Base-by-base conservation (phyloP, 2,797 vertebrate species). In the Pyrrhura leucotis region DNA sequence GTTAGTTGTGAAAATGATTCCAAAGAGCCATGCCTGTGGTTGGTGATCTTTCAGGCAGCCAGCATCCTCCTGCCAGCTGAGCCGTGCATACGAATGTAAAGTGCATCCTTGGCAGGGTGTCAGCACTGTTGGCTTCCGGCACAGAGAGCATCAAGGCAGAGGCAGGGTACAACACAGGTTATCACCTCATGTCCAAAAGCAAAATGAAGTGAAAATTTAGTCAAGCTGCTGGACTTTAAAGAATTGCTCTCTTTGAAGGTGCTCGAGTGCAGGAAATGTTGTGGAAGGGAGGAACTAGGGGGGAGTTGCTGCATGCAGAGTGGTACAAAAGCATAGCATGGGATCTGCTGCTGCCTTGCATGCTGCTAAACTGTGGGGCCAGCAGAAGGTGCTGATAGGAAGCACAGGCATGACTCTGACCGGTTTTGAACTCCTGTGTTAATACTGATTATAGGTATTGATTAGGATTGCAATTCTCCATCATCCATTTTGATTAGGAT, bases 1-100 rank as follows among this genome's bases (percentile, higher is more conserved):
- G 76, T 66, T 54, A 72, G 58, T 73, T 83, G 59, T 91, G 50
- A 84, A 93, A 85, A 76, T 50, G 54, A 78, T 96, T 94, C 71
- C 66, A n/a, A 78, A 88, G 63, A 74, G 20, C 35, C 2, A 3
- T 86, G 47, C 40, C 69, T 7, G 2, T 0, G 2, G 25, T 9
- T 62, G 44, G 44, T 72, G 39, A 67, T 76, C 56, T 81, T 91
- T 35, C 3, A 35, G 72, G 47, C 67, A 76, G 40, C 37, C 9
- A 17, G n/a, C 69, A 86, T 33, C 40, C 66, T 93, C 54, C 67
- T 78, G 40, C 42, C 63, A 86, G 54, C 78, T 59, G 33, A 73
- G 50, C 65, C 3, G 5, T 58, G 47, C 50, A 25, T 23, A 17
- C 20, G 51, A 66, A 73, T 89, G 44, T 44, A 50, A 88, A 94